Percentiles rank a stretch among this genome's conserved stretches.
phyloP scores from a whole-genome alignment of 2,113 vertebrate genomes.

The Tupaia chinensis region DNA sequence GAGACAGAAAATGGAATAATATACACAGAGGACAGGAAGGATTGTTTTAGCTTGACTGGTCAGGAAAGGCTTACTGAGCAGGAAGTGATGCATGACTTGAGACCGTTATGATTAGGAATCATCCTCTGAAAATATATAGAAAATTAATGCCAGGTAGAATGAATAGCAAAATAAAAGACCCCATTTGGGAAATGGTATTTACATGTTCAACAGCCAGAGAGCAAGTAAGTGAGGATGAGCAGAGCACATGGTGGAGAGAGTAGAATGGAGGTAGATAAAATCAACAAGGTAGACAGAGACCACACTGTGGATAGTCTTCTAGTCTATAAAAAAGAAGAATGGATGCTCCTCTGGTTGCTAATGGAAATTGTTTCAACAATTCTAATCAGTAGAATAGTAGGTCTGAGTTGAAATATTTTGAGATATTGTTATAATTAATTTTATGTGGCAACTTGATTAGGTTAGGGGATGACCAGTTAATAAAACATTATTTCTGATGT shows the following conservation, averaged over 20 bases:
- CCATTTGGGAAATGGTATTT: background rate
- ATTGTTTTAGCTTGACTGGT: background rate
- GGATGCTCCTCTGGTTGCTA: background rate
- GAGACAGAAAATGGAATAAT: background rate
- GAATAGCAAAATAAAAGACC: background rate
- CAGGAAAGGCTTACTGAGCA: background rate
- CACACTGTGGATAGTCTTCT: background rate
- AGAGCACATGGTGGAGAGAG: background rate
- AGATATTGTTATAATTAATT: background rate
- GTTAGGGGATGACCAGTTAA: background rate
- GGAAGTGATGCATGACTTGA: background rate
- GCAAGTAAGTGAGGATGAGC: background rate
- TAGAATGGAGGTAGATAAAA: background rate
- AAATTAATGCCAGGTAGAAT: background rate
- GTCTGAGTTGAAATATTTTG: constrained; percentile 9
- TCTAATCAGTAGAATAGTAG: background rate
- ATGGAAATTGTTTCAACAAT: background rate
- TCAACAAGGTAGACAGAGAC: background rate
- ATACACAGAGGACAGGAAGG: background rate
- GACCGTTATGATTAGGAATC: background rate
- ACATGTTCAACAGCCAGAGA: background rate
- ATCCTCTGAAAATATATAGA: background rate
- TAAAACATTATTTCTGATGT: background rate
- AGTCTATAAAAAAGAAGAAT: background rate
- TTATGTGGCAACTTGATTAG: background rate